phyloP scores from a whole-genome alignment of 2,797 vertebrate genomes.

The Enteromius treurensis region DNA sequence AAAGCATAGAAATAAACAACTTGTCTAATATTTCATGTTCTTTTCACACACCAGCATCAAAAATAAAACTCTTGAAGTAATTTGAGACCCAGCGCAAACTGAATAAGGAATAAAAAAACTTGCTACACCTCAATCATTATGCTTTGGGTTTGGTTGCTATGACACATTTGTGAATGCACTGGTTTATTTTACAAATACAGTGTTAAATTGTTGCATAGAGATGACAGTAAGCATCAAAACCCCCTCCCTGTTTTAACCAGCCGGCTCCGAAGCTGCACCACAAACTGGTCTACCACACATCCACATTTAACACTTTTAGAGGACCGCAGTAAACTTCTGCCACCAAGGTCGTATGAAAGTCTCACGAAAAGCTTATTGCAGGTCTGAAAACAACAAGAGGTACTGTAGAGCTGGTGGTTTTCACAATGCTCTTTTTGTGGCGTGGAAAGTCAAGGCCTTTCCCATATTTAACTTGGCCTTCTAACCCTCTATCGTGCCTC shows the following conservation, averaged over 20 bases:
- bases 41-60: conserved; percentile 20
- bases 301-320: conserved; percentile 59
- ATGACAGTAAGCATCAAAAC: conserved; percentile 67
- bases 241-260: conserved; percentile 59
- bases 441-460: conserved; percentile 52
- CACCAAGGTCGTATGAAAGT: conserved; percentile 23
- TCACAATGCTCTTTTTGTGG: conserved; percentile 54
- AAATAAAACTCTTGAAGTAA: conserved; percentile 29
- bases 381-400: conserved; percentile 34
- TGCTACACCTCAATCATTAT: background rate
- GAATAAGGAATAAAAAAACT: conserved; percentile 16
- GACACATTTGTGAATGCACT: conserved; percentile 57
- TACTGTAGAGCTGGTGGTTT: conserved; percentile 34
- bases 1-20: conserved; percentile 63
- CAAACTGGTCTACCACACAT: conserved; percentile 58
- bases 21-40: conserved; percentile 3
- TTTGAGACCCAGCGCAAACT: conserved; percentile 16
- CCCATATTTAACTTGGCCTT: conserved; percentile 58
- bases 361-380: conserved; percentile 40
- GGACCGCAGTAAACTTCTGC: conserved; percentile 25
- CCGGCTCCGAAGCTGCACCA: conserved; percentile 46
- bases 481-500: conserved; percentile 48
- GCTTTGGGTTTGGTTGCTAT: conserved; percentile 57
- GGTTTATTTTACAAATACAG: conserved; percentile 63
- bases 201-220: conserved; percentile 64